Evolutionary conservation across 1,140 invertebrate genomes (phyloP), one percentile per base, ranked within the genome.

Genomic region (Drosophila bipectinata): DNA sequence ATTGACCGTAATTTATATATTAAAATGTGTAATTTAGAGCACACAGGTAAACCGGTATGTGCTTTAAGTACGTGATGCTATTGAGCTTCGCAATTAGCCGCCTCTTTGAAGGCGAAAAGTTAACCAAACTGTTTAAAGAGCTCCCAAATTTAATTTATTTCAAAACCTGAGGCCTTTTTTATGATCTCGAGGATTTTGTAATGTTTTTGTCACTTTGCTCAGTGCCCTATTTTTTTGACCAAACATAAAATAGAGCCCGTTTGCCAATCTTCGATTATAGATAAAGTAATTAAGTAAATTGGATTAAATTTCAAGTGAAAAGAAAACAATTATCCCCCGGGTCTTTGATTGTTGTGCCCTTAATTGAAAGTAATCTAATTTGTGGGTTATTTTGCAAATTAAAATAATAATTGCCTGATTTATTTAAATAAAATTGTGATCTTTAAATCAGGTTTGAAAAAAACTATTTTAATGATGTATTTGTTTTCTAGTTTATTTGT

Each of bases 21-120:
- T 87, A 82, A 85, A 85, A 87, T 82, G 73, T 67, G 61, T 41
- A 61, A 77, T 73, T 81, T 63, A 47, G 57, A 73, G 63, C 57
- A 48, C 49, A 52, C 57, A 61, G 48, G 61, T 51, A 68, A 82
- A 78, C 73, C 67, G 64, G 73, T 72, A 64, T 69, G 64, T 71
- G 63, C 32, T 62, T 66, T 52, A 59, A 69, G 64, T 63, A 54
- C 47, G 60, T 37, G 52, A 32, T 49, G 48, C 39, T 67, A 72
- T 71, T 49, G 15, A 41, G 64, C 69, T 48, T 67, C 59, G 61
- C 44, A 47, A 81, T 62, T 64, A 59, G 47, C 32, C 51, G 39
- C 34, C 24, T 32, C 66, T 41, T 60, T 51, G 55, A 60, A 55
- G 64, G 26, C 48, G 28, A 66, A 44, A 18, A 44, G 14, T 18